A percentile compares a stretch with the other conserved stretches of the same genome.
Conservation (phyloP, 1,140 invertebrate species). For the Drosophila seguyi region DNA sequence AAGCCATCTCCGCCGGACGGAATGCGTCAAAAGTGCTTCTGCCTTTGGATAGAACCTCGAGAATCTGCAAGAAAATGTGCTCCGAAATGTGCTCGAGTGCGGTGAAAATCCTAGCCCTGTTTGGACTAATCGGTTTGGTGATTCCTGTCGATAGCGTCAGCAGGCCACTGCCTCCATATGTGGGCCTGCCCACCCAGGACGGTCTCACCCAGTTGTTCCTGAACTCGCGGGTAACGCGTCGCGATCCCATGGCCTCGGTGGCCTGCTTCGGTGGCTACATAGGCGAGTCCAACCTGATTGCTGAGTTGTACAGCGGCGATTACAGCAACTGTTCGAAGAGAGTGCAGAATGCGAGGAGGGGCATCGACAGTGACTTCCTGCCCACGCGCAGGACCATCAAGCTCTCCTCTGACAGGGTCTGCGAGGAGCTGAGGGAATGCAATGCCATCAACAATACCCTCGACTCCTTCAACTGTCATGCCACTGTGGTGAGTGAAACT, state of each 20-base stretch:
- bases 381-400: constrained; percentile 54
- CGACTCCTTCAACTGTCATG: constrained; percentile 73
- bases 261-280: constrained; percentile 79
- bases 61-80: constrained; percentile 1
- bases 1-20: constrained; percentile 48
- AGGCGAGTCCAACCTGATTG: constrained; percentile 66
- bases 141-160: constrained; percentile 33
- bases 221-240: constrained; percentile 62
- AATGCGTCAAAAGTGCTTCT: constrained; percentile 67
- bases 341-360: constrained; percentile 46
- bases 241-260: constrained; percentile 65
- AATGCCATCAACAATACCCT: constrained; percentile 55
- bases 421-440: constrained; percentile 48
- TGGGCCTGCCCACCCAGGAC: constrained; percentile 68
- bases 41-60: neutral
- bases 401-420: constrained; percentile 46
- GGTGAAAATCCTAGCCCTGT: constrained; percentile 28
- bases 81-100: neutral
- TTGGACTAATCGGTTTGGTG: constrained; percentile 28
- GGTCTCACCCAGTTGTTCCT: constrained; percentile 71
- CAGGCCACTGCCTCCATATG: constrained; percentile 57
- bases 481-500: constrained; percentile 64
- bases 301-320: constrained; percentile 61
- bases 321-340: constrained; percentile 52
- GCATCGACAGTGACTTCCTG: constrained; percentile 65